Evolutionary conservation across 2,797 vertebrate species (phyloP).

Genomic region (Eulemur rubriventer): DNA sequence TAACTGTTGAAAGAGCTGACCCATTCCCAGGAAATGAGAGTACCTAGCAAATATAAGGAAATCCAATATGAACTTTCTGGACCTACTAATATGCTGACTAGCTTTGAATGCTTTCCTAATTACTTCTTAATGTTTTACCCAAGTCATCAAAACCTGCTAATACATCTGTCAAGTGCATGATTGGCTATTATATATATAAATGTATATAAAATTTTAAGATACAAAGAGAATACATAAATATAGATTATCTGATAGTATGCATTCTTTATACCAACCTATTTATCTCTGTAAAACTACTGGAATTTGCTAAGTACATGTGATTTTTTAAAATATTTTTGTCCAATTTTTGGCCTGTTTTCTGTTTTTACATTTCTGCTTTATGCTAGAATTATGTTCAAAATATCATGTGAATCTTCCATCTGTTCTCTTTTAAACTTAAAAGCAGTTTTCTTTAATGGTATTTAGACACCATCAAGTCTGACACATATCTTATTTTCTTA

Average conservation of each 20-base stretch:
- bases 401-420: slow-evolving; percentile 36
- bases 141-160: slow-evolving; percentile 73
- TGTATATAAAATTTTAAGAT: slow-evolving; percentile 30
- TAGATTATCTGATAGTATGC: not conserved
- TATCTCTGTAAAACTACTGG: not conserved
- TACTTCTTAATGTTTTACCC: slow-evolving; percentile 74
- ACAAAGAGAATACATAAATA: not conserved
- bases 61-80: slow-evolving; percentile 65
- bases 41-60: slow-evolving; percentile 55
- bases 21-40: slow-evolving; percentile 47
- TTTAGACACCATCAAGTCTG: slow-evolving; percentile 31
- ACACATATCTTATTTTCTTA: slow-evolving; percentile 26
- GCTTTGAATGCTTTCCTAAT: slow-evolving; percentile 77
- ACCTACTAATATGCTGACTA: slow-evolving; percentile 63
- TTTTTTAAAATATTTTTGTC: slow-evolving; percentile 41
- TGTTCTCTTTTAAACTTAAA: slow-evolving; percentile 60
- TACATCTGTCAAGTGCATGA: slow-evolving; percentile 34
- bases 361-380: slow-evolving; percentile 22
- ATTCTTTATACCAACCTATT: slow-evolving; percentile 12
- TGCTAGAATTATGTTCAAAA: slow-evolving; percentile 4
- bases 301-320: not conserved
- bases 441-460: slow-evolving; percentile 54
- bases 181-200: not conserved
- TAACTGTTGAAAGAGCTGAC: slow-evolving; percentile 51
- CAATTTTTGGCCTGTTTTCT: slow-evolving; percentile 15